Evolutionary conservation across 2,797 vertebrate species (phyloP).

Genomic region (Malacoraja senta): DNA sequence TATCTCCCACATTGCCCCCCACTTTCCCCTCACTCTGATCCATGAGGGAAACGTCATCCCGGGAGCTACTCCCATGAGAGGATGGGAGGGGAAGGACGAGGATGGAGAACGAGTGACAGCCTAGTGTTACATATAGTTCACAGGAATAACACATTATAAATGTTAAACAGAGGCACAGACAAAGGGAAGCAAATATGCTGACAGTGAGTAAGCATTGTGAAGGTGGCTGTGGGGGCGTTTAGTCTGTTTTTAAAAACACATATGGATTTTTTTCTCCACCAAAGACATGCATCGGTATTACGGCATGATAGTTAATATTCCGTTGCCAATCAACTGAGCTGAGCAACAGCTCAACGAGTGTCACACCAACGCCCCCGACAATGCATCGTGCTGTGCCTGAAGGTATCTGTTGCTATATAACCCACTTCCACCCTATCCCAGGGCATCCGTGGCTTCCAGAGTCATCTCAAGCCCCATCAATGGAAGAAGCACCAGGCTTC

Average conservation of each 20-base stretch:
- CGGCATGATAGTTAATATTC: conserved; percentile 30
- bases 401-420: not conserved
- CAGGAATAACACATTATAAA: conserved; percentile 18
- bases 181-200: conserved; percentile 15
- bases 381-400: not conserved
- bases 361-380: conserved; percentile 31
- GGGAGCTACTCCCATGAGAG: not conserved
- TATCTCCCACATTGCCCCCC: too few relatives aligned
- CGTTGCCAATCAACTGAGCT: conserved; percentile 20
- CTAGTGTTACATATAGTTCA: not conserved
- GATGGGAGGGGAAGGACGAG: not conserved
- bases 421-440: not conserved
- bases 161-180: not conserved
- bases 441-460: not conserved
- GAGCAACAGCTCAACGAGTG: conserved; percentile 26
- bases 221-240: conserved; percentile 33
- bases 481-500: not conserved
- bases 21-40: not conserved
- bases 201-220: conserved; percentile 31
- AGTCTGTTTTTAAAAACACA: not conserved
- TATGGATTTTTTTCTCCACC: not conserved
- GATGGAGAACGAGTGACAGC: not conserved
- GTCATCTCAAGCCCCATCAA: not conserved
- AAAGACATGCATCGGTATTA: conserved; percentile 10
- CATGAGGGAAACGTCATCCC: not conserved